Evolutionary conservation across 2,888 invertebrate species (phyloP), one percentile per base, ranked within the genome.

Genomic region (Nycteola revayana): DNA sequence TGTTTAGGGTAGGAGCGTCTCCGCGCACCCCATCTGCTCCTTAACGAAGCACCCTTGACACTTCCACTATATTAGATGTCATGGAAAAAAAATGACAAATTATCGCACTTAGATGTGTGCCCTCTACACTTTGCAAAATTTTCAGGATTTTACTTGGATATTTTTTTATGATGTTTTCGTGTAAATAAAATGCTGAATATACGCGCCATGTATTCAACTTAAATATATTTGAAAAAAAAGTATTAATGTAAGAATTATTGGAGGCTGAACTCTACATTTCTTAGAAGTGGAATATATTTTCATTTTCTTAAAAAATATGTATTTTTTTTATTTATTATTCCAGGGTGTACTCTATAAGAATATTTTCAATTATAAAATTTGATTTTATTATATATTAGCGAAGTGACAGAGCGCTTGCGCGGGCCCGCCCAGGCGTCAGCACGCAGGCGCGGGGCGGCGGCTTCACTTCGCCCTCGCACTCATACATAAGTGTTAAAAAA

Each of bases 71-170:
- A 17, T 11, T 34, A 32, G 45, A 71, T 69, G 53, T 33, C 35
- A 39, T 40, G 38, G 49, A 67, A 78, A 84, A 78, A 84, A 86
- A 78, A 75, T 66, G 54, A 57, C 46, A 59, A 77, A 71, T 52
- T 55, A 66, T 66, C 60, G 58, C 83, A 53, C 58, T 56, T 42
- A n/a, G 9, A 17, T 31, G 20, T 31, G 27, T 47, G 46, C 65
- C 66, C 45, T 43, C 26, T 36, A 28, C 47, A 44, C 56, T 73
- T 71, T 24, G 32, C 41, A 10, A 28, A 71, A 53, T 74, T 77
- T 67, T 67, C 50, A 49, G 11, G 29, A 29, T 50, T 62, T 61
- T 53, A 41, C 36, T 45, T 10, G 6, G 17, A 28, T 9, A 23
- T 41, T 66, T 62, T 61, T 62, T 24, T 20, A 1, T 5, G 17